These are phyloP conservation scores for Bombus confusus DNA, from an alignment of 1,140 invertebrate species.

Conservation along the genomic window DNA sequence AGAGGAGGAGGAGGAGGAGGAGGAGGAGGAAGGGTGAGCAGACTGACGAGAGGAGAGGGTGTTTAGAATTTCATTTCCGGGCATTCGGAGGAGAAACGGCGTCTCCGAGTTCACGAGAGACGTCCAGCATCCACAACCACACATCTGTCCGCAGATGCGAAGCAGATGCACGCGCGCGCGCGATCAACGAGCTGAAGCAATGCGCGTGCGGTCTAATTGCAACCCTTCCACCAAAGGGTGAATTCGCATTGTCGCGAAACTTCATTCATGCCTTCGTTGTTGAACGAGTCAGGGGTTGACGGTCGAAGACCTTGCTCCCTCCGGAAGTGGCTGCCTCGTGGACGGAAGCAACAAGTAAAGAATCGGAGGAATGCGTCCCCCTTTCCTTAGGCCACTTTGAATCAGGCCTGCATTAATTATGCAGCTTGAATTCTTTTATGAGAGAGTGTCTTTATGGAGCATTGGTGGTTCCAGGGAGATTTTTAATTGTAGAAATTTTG, in stretches of 20 bases:
- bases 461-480: too few relatives aligned
- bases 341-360: constrained; percentile 45
- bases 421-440: neutral
- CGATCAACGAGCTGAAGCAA: constrained; percentile 46
- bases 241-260: constrained; percentile 68
- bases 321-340: constrained; percentile 50
- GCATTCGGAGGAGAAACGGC: constrained; percentile 56
- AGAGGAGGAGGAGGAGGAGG: neutral
- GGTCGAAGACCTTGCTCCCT: constrained; percentile 53
- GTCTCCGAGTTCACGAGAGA: constrained; percentile 33
- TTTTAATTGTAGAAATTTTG: too few relatives aligned
- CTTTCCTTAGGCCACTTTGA: neutral
- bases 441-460: neutral
- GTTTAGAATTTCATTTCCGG: constrained; percentile 78
- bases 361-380: constrained; percentile 7
- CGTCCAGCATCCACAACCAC: constrained; percentile 40
- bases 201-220: constrained; percentile 69
- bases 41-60: constrained; percentile 60
- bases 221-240: constrained; percentile 63
- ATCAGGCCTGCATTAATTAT: constrained; percentile 8
- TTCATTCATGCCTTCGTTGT: constrained; percentile 60
- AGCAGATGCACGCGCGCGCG: constrained; percentile 69
- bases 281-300: constrained; percentile 40
- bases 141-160: constrained; percentile 76
- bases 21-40: constrained; percentile 33